phyloP scores from a whole-genome alignment of 1,140 invertebrate genomes.

The Cydia strobilella region DNA sequence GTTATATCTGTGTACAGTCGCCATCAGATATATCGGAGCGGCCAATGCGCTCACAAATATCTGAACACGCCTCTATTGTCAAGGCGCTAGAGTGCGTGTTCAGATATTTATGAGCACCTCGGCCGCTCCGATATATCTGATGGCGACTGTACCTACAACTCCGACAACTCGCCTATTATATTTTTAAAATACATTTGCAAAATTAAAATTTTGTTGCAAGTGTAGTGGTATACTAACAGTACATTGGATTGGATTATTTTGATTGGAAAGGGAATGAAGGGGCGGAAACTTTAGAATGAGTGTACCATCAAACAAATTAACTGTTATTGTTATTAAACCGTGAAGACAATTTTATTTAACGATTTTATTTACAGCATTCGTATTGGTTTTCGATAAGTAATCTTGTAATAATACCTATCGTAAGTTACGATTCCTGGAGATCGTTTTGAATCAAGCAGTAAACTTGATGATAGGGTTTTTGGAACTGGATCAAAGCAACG shows the following conservation, averaged over 20 bases:
- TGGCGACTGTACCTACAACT: no score
- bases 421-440: neutral
- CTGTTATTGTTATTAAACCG: neutral
- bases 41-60: no score
- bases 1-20: no score
- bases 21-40: no score
- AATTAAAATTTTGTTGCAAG: no score
- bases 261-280: conserved; percentile 7
- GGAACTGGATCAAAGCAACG: neutral
- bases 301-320: neutral
- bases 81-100: no score
- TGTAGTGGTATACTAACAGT: no score
- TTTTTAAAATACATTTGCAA: no score
- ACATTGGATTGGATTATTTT: neutral
- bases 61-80: no score
- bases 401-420: conserved; percentile 13
- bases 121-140: no score
- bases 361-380: neutral
- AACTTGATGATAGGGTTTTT: conserved; percentile 5
- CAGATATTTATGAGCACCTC: no score
- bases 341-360: neutral
- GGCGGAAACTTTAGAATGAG: neutral
- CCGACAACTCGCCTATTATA: no score
- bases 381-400: conserved; percentile 7
- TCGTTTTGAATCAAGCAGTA: neutral